phyloP scores from a whole-genome alignment of 2,113 vertebrate genomes.

The Clarias batrachus region DNA sequence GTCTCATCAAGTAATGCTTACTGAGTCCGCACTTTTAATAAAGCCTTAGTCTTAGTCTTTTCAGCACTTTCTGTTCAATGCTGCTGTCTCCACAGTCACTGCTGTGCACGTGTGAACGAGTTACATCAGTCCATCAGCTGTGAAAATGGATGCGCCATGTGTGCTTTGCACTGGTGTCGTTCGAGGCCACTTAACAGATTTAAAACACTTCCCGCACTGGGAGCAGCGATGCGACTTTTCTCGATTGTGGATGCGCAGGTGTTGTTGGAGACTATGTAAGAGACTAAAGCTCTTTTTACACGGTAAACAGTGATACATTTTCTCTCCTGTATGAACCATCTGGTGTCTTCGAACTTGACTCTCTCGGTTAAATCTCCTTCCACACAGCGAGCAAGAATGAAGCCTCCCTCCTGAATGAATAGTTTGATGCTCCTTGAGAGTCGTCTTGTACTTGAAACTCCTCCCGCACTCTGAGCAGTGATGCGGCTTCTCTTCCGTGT shows the following conservation, averaged over 20 bases:
- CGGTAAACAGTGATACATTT: background rate
- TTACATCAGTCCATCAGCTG: no score
- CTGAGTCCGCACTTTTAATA: no score
- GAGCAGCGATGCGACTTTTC: background rate
- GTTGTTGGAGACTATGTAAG: background rate
- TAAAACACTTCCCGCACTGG: background rate
- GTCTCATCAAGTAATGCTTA: no score
- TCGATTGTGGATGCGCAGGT: background rate
- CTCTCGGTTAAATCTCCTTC: conserved; percentile 20
- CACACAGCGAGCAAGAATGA: background rate
- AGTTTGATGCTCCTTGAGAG: background rate
- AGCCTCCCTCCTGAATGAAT: background rate
- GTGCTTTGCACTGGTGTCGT: background rate
- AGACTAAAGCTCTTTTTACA: background rate
- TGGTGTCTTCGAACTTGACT: background rate
- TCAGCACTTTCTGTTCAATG: no score
- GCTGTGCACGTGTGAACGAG: no score
- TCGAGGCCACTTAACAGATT: background rate
- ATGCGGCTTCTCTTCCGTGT: background rate
- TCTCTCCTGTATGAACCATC: background rate
- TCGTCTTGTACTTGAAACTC: background rate
- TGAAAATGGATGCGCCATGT: no score
- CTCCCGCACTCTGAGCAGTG: background rate
- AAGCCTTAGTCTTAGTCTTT: no score
- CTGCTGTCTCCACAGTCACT: no score